These are phyloP conservation scores for Sebastes cheni DNA, from an alignment of 2,797 vertebrate genomes.

Conservation along the genomic window DNA sequence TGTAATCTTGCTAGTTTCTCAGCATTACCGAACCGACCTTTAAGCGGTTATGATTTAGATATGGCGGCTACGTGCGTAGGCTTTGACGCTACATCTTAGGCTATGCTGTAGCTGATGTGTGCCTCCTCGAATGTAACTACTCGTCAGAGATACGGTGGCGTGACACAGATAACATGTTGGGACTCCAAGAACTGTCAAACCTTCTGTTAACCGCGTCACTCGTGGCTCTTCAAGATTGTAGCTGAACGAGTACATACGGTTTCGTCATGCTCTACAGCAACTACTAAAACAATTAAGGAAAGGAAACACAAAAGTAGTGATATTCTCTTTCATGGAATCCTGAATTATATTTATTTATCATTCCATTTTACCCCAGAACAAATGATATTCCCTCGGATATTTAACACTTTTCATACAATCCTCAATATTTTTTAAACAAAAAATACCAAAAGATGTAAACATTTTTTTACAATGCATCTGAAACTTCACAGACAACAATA, in stretches of 20 bases:
- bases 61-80: background rate
- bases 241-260: background rate
- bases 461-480: conserved; percentile 70
- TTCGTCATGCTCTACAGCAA: background rate
- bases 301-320: background rate
- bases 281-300: conserved; percentile 12
- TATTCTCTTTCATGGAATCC: conserved; percentile 2
- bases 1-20: too few species aligned
- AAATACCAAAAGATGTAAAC: conserved; percentile 61
- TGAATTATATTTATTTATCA: conserved; percentile 53
- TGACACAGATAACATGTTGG: background rate
- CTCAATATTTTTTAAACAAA: conserved; percentile 32
- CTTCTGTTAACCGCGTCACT: background rate
- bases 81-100: background rate
- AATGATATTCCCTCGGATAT: conserved; percentile 28
- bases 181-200: background rate
- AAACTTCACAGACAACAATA: conserved; percentile 63
- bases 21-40: too few species aligned
- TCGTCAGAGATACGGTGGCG: background rate
- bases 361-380: conserved; percentile 48
- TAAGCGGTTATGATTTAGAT: background rate
- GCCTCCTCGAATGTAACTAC: background rate
- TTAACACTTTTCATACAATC: conserved; percentile 53
- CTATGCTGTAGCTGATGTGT: background rate
- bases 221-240: background rate